Base-by-base conservation (phyloP, 2,888 invertebrate genomes). In the Lasioglossum calceatum region DNA sequence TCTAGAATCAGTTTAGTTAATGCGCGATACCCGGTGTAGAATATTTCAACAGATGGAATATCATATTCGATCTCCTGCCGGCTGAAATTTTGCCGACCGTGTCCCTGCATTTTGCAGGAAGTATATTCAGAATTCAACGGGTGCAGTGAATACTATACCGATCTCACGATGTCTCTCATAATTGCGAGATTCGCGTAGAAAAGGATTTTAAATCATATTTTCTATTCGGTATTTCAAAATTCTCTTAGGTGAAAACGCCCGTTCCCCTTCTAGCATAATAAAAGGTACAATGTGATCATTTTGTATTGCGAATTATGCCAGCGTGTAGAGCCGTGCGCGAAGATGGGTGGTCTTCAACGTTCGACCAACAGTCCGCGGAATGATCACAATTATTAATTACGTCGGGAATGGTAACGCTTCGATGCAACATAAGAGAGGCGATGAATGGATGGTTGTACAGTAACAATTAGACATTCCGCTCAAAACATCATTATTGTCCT, bases 401-500 rank as follows among this genome's bases (percentile, higher is more conserved):
- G 10, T 19, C 36, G 23, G 36, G 23, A 16, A n/a, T n/a, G n/a
- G 16, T 42, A 71, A 50, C 32, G 58, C 36, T 44, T 23, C 16
- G 27, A 27, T n/a, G 27, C 44, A 14, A 0, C 44, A 19, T 8
- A 50, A n/a, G 36, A n/a, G 19, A 54, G 27, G 3, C 19, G 71
- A 72, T 5, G 54, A 74, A 77, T 39, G 81, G 81, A 77, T 75
- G 72, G 70, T 79, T 79, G 79, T 81, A 77, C 74, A 27, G 70
- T 74, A 90, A 90, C 82, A 79, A 84, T 87, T 85, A 86, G 84
- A 81, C 83, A 50, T 77, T 71, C 79, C 64, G 71, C 77, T 84
- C 82, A 81, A 88, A 91, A 89, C 83, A 88, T 84, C 81, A 80
- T 87, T 87, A 87, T 87, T 80, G 82, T 82, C 70, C 70, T 50